Base-by-base conservation (phyloP, 2,797 vertebrate genomes). In the Sebastes cheni region DNA sequence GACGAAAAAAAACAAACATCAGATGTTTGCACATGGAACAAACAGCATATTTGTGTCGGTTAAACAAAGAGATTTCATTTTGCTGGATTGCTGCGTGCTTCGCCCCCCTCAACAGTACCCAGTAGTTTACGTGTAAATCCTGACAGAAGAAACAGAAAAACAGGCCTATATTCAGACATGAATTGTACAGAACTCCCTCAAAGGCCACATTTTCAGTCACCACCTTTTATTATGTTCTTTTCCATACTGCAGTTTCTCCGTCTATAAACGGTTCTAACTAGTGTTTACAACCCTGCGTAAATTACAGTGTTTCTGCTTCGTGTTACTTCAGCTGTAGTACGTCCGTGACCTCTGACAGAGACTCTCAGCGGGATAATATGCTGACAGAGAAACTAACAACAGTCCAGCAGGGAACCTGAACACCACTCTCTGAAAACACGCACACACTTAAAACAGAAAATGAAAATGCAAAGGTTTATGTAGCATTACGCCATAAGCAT, bases 221-320 rank as follows among this genome's bases (percentile, higher is more conserved):
- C 84, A 87, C 87, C 86, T 86, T 90, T 80, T 85, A 92, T 89
- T 87, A 88, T 88, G 79, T 89, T 87, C 83, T 86, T 78, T 75
- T 86, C 68, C 75, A 77, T 72, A 23, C 79, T 71, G 81, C 78
- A 77, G 72, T 68, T 88, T 86, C 84, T 80, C 77, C 20, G 62
- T 88, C 91, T 92, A 91, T 91, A 93, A 92, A 93, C 89, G 89
- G 82, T 30, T 84, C 75, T 87, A 91, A 93, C 80, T 88, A 74
- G 83, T 90, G 86, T 93, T 93, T 93, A 91, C 86, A 89, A 82
- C 80, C 60, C 85, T 52, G 18, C 8, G 61, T 72, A 91, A 93
- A 93, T 93, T 89, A 92, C 70, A 90, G 93, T 61, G 85, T 87
- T 80, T 77, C 80, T 70, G 80, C 64, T 82, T 32, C 2, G 11